A percentile compares a stretch with the other conserved stretches of the same genome.
Evolutionary conservation across 2,113 vertebrate species (phyloP).

Genomic region (Dolichotis patagonum): DNA sequence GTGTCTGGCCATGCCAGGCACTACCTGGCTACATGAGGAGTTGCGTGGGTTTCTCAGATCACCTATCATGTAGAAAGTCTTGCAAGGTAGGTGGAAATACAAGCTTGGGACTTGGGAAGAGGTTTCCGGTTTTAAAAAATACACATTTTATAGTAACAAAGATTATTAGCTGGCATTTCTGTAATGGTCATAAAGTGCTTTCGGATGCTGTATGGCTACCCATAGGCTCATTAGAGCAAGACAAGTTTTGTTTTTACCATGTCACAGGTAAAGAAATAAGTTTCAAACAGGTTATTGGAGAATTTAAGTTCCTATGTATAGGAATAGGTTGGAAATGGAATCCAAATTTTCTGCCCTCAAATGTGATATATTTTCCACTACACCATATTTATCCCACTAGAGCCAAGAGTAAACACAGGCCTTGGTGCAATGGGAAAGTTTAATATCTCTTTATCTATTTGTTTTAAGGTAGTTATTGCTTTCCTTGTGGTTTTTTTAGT

Average conservation of each 20-base stretch:
- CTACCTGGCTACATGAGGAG: neutral
- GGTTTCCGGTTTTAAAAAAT: neutral
- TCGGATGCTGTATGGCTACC: neutral
- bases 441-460: neutral
- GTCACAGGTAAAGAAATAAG: neutral
- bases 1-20: neutral
- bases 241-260: neutral
- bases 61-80: neutral
- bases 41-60: fast-evolving
- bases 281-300: neutral
- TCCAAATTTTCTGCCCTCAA: neutral
- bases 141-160: neutral
- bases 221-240: neutral
- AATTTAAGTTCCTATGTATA: neutral
- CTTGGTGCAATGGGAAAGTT: neutral
- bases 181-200: neutral
- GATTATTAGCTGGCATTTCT: neutral
- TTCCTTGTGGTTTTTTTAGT: constrained; percentile 3
- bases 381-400: too few relatives aligned
- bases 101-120: neutral
- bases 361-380: neutral
- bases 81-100: neutral
- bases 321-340: neutral
- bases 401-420: neutral
- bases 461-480: neutral